Evolutionary conservation across 2,113 vertebrate genomes (phyloP), one percentile per base, ranked within the genome.

Genomic region (Albula glossodonta): DNA sequence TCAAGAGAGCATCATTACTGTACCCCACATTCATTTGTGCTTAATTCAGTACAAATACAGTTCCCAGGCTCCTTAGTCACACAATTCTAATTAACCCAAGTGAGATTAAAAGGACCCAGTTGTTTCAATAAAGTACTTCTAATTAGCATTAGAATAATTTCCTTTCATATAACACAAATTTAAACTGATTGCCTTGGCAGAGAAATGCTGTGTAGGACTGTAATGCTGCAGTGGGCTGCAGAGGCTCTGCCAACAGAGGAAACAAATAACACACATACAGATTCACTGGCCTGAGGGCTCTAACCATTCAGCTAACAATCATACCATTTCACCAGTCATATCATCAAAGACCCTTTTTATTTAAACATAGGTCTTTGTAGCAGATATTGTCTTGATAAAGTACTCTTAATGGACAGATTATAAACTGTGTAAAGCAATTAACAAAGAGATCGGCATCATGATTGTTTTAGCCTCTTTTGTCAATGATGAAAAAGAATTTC

Each of bases 141-240:
- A 81, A 86, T 86, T 74, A 51, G 85, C 57, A 82, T 83, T 86
- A 48, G 81, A 82, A 86, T 86, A 82, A 86, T 82, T 86, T 81
- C 60, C 51, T 86, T 86, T 82, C 80, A 86, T 86, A 78, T 77
- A 77, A 86, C 2, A 77, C 85, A 50, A 52, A 86, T 82, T 82
- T 83, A 82, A 86, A 86, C 80, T 83, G 85, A 86, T 83, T 82
- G 80, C 60, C 63, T 86, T 83, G 50, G 63, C 51, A 86, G 66
- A 22, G 49, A 19, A 74, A 77, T 80, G 51, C 66, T 49, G 49
- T 52, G 51, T 52, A 53, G 51, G 63, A 83, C 78, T 86, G 70
- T 74, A 74, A 74, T 74, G 7, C 70, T 31, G 70, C 70, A 31
- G n/a, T 74, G 70, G n/a, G 9, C 70, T 74, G n/a, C 70, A 74